Percentiles rank a stretch among this genome's conserved stretches.
These are phyloP conservation scores for Tauraco hartlaubi DNA, from an alignment of 2,797 vertebrate genomes.

Conservation along the genomic window DNA sequence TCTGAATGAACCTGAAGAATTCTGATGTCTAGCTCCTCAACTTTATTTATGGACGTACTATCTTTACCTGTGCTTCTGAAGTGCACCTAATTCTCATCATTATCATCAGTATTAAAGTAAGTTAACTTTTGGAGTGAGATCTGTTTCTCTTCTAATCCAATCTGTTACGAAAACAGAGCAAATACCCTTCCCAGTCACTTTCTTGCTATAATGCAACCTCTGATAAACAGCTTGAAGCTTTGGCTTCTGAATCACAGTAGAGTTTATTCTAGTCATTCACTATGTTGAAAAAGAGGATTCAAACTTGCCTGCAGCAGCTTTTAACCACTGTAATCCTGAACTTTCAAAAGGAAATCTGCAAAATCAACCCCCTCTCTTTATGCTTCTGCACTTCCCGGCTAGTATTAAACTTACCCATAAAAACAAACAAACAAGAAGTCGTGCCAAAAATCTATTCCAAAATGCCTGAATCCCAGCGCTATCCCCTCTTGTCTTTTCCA, in stretches of 20 bases:
- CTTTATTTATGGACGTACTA: not conserved
- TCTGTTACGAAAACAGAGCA: constrained; percentile 35
- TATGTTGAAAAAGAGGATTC: constrained; percentile 55
- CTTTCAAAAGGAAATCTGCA: constrained; percentile 18
- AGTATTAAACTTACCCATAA: not conserved
- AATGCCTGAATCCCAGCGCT: constrained; percentile 16
- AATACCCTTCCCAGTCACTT: constrained; percentile 28
- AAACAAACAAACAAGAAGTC: constrained; percentile 25
- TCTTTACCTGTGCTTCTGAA: not conserved
- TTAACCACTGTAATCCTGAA: constrained; percentile 33
- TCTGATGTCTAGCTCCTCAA: not conserved
- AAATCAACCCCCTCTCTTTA: not conserved
- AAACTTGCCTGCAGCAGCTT: constrained; percentile 41
- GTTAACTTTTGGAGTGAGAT: constrained; percentile 10
- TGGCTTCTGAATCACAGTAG: constrained; percentile 33
- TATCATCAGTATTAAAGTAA: not conserved
- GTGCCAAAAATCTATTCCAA: constrained; percentile 26
- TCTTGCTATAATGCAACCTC: constrained; percentile 33
- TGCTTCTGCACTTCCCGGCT: not conserved
- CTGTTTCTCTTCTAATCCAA: constrained; percentile 32
- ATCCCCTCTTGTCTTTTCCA: constrained; percentile 11
- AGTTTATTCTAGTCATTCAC: constrained; percentile 40
- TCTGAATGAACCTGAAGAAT: not conserved
- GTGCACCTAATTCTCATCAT: not conserved
- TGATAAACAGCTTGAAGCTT: constrained; percentile 67